Conservation (phyloP, 2,888 invertebrate species). For the Euclidia mi region DNA sequence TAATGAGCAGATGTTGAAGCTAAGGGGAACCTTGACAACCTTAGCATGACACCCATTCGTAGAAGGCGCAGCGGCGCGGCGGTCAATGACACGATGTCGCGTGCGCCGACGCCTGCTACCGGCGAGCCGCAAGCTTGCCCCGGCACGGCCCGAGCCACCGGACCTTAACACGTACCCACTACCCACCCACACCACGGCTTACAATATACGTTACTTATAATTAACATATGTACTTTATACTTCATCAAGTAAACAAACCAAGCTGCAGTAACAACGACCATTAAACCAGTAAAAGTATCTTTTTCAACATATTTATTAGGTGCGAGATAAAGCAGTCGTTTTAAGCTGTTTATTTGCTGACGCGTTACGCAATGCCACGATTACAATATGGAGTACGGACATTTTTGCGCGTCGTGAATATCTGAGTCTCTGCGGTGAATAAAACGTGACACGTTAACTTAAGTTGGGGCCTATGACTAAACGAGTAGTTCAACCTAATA, state of each 20-base stretch:
- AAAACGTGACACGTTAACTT: slow-evolving; percentile 20
- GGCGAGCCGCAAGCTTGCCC: slow-evolving; percentile 43
- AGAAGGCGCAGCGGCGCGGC: slow-evolving; percentile 62
- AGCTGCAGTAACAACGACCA: no score
- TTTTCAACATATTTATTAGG: no score
- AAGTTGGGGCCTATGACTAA: slow-evolving; percentile 1
- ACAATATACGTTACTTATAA: slow-evolving; percentile 43
- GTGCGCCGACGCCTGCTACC: slow-evolving; percentile 73
- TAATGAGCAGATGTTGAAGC: slow-evolving; percentile 1
- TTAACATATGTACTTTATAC: slow-evolving; percentile 35
- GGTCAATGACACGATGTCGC: slow-evolving; percentile 87
- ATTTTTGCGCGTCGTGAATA: slow-evolving; percentile 13
- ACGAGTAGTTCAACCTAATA: not conserved
- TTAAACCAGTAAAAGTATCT: no score
- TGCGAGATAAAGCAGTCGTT: not conserved
- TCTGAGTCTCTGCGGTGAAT: slow-evolving; percentile 8
- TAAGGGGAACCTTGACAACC: slow-evolving; percentile 51
- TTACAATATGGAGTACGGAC: slow-evolving; percentile 24
- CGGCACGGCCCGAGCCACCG: slow-evolving; percentile 41
- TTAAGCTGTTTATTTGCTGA: not conserved
- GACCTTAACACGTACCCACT: slow-evolving; percentile 45
- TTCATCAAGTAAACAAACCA: slow-evolving; percentile 25
- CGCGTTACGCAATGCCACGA: slow-evolving; percentile 17
- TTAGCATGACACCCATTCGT: slow-evolving; percentile 66
- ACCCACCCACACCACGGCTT: slow-evolving; percentile 45